Percentiles rank a stretch among this genome's conserved stretches.
Conservation (phyloP, 2,888 invertebrate genomes). For the Abscondita cerata region DNA sequence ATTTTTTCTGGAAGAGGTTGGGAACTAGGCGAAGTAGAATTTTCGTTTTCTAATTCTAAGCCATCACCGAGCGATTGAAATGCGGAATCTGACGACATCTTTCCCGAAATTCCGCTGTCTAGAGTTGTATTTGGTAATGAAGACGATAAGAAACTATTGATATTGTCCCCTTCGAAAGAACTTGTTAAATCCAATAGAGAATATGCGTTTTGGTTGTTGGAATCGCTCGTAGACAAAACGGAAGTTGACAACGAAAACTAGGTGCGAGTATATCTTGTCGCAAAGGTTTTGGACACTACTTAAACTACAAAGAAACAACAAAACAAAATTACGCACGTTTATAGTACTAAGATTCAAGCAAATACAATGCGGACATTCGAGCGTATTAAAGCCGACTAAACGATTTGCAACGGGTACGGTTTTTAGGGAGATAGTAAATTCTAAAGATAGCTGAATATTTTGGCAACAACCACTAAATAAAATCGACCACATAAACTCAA, state of each 20-base stretch:
- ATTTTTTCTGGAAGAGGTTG: conserved; percentile 47
- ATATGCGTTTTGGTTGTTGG: conserved; percentile 34
- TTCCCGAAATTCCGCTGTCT: conserved; percentile 62
- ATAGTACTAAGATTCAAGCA: no score
- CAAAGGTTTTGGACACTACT: conserved; percentile 44
- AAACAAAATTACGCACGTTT: not conserved
- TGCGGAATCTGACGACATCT: conserved; percentile 64
- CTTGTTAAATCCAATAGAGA: conserved; percentile 54
- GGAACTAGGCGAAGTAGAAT: conserved; percentile 49
- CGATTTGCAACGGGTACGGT: conserved; percentile 22
- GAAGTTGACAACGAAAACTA: conserved; percentile 27
- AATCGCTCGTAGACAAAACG: conserved; percentile 30
- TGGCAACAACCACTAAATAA: conserved; percentile 28
- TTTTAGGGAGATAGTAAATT: conserved; percentile 30
- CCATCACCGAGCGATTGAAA: conserved; percentile 59
- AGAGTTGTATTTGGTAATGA: conserved; percentile 61
- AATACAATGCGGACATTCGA: not conserved
- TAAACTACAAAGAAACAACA: conserved; percentile 41
- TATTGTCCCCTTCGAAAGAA: conserved; percentile 46
- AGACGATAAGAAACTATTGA: conserved; percentile 47
- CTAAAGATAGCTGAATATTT: conserved; percentile 32
- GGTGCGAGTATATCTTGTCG: conserved; percentile 36
- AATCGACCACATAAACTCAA: conserved; percentile 21
- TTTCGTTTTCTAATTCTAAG: conserved; percentile 53
- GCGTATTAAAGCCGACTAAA: not conserved